Evolutionary conservation across 2,113 vertebrate genomes (phyloP), one percentile per base, ranked within the genome.

Genomic region (Edolisoma coerulescens): DNA sequence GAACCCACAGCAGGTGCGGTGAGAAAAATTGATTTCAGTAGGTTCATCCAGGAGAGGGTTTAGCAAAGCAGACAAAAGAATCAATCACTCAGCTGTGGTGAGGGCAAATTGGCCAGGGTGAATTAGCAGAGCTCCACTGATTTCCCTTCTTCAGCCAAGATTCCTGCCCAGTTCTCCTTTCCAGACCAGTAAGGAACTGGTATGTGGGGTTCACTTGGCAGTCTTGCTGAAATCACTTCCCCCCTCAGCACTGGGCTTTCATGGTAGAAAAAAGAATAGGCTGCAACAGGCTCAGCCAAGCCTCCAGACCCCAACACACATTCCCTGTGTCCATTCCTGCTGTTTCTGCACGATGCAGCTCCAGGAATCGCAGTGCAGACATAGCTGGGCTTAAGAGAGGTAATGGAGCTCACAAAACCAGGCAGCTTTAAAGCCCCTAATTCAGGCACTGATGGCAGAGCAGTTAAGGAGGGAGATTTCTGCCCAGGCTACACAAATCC

Each of bases 1-100:
- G 39, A 93, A 59, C 56, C 73, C 74, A 64, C 23, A 67, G 57
- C 44, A 94, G 33, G 16, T 44, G 41, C 53, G 94, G 65, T 87
- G 37, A 78, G 18, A 37, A 71, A 91, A 96, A 89, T 7, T 68
- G 11, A 73, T 93, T 87, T 95, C 69, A 60, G 57, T 42, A 53
- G 65, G 35, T 91, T 79, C 87, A 89, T 69, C 45, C 57, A 57
- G n/a, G 68, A 57, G 61, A 79, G 13, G 41, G n/a, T 59, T 92
- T 7, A 82, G 65, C 77, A 96, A 76, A 76, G 81, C 77, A 95
- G 81, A 93, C 89, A 94, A 95, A 96, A 89, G 69, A 91, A 95
- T 75, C 89, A 79, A 82, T 87, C 74, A 21, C 64, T 64, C 59
- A 6, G 28, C 64, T 60, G 11, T 16, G 81, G 68, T 9, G 49